Evolutionary conservation across 64 coral and sea anemone species (phyloP).

Genomic region (Acropora yongei): DNA sequence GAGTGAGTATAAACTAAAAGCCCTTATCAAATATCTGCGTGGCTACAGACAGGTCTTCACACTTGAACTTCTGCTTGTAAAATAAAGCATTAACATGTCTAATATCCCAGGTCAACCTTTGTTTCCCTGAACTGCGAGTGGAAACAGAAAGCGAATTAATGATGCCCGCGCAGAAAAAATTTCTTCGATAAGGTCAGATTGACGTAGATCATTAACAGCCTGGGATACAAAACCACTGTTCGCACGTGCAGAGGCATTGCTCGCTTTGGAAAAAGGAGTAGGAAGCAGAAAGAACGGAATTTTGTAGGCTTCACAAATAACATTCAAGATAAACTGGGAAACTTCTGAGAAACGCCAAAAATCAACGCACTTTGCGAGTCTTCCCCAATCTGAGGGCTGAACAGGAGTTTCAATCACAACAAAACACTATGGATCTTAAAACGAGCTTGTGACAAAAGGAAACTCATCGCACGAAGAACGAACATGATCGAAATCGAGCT

Average conservation of each 20-base stretch:
- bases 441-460: no score
- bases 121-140: not conserved
- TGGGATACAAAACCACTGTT: no score
- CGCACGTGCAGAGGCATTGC: no score
- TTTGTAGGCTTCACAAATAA: not conserved
- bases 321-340: slow-evolving; percentile 5
- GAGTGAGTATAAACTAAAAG: not conserved
- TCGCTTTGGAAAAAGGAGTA: no score
- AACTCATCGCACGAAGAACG: no score
- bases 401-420: no score
- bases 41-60: not conserved
- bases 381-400: not conserved
- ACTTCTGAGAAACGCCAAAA: slow-evolving; percentile 1
- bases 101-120: slow-evolving; percentile 36
- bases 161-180: not conserved
- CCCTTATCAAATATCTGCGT: slow-evolving; percentile 2
- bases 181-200: slow-evolving; percentile 13
- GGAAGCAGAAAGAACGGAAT: slow-evolving; percentile 1
- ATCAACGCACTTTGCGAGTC: not conserved
- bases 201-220: not conserved
- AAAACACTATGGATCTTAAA: no score
- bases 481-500: no score
- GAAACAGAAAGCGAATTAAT: slow-evolving; percentile 45
- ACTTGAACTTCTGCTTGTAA: slow-evolving; percentile 40
- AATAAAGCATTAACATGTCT: slow-evolving; percentile 27